These are phyloP conservation scores for Chesias legatella DNA, from an alignment of 2,888 invertebrate species.

Conservation along the genomic window DNA sequence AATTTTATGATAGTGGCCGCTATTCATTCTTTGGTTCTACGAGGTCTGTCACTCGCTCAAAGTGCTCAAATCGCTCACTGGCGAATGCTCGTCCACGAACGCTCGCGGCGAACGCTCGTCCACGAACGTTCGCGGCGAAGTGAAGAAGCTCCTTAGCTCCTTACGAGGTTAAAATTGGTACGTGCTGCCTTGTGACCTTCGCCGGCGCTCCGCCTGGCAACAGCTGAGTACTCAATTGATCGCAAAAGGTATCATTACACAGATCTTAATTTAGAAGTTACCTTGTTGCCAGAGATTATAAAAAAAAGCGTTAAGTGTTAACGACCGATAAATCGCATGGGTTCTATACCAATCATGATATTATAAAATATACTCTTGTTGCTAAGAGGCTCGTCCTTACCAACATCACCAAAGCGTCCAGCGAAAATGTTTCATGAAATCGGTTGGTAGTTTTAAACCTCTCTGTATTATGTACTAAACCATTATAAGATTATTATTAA, in stretches of 20 bases:
- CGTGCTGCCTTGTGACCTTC: slow-evolving; percentile 33
- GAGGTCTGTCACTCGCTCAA: too few relatives aligned
- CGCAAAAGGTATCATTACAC: slow-evolving; percentile 52
- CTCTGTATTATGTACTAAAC: too few relatives aligned
- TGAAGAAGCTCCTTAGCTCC: too few relatives aligned
- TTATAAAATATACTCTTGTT: slow-evolving; percentile 3
- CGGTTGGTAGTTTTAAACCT: too few relatives aligned
- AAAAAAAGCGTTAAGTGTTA: slow-evolving; percentile 40
- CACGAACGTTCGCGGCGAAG: too few relatives aligned
- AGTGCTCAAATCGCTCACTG: too few relatives aligned
- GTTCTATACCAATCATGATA: slow-evolving; percentile 31
- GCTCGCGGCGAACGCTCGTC: too few relatives aligned
- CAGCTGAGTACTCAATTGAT: slow-evolving; percentile 45
- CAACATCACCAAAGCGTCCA: slow-evolving; percentile 1
- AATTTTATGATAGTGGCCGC: too few relatives aligned
- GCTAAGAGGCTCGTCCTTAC: not conserved
- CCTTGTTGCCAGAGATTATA: slow-evolving; percentile 43
- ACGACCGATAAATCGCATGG: slow-evolving; percentile 32
- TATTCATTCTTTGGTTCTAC: too few relatives aligned
- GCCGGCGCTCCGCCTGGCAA: slow-evolving; percentile 36
- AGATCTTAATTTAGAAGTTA: slow-evolving; percentile 53
- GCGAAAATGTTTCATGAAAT: too few relatives aligned
- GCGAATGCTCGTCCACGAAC: too few relatives aligned
- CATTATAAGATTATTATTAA: too few relatives aligned
- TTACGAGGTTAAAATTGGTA: slow-evolving; percentile 21